Conservation (phyloP, 2,113 vertebrate genomes). For the Sapayoa aenigma region DNA sequence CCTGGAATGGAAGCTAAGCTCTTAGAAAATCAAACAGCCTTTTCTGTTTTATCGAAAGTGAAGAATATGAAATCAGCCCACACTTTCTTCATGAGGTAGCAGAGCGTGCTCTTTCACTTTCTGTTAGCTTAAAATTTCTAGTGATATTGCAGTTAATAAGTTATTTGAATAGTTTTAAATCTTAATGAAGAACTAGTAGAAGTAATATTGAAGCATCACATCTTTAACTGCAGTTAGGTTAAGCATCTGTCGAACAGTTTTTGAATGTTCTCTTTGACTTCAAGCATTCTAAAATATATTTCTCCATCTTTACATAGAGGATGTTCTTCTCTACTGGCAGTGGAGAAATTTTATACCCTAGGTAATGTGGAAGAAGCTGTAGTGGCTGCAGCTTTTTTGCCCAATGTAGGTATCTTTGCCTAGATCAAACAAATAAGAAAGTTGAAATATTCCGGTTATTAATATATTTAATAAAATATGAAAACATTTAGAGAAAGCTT, state of each 20-base stretch:
- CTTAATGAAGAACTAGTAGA: neutral
- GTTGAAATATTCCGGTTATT: neutral
- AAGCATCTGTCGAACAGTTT: neutral
- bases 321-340: neutral
- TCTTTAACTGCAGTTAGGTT: neutral
- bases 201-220: neutral
- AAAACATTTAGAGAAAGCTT: neutral
- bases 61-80: neutral
- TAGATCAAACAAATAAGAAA: neutral
- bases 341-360: neutral
- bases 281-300: neutral
- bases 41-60: neutral
- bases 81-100: neutral
- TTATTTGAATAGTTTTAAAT: neutral
- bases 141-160: neutral
- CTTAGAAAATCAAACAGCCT: neutral
- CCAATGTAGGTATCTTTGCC: neutral
- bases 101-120: neutral
- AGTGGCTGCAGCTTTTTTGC: neutral
- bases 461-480: neutral
- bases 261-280: neutral
- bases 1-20: neutral
- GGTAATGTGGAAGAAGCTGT: neutral
- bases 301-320: neutral
- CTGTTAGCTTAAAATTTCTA: neutral